Conservation (phyloP, 2,888 invertebrate species). For the Cyaniris semiargus region DNA sequence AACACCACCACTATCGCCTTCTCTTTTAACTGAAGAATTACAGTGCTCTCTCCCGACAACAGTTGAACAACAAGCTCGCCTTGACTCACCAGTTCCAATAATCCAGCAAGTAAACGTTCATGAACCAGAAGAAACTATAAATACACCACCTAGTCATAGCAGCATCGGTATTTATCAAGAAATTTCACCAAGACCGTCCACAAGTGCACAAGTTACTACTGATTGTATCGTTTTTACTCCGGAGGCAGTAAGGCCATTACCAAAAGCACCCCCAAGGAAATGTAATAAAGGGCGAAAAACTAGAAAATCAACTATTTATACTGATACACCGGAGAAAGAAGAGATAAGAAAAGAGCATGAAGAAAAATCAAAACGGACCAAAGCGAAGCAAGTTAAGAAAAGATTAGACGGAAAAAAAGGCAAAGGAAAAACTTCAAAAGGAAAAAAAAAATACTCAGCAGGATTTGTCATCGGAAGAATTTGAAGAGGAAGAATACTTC, state of each 20-base stretch:
- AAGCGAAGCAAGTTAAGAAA: conserved; percentile 40
- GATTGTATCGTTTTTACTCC: conserved; percentile 5
- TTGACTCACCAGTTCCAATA: neutral
- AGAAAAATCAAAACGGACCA: conserved; percentile 35
- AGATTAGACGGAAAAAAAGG: conserved; percentile 34
- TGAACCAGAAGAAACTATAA: conserved; percentile 30
- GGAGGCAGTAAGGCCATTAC: conserved; percentile 37
- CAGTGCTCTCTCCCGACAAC: too few relatives aligned
- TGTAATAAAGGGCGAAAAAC: conserved; percentile 33
- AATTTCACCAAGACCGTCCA: conserved; percentile 29
- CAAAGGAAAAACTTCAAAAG: conserved; percentile 33
- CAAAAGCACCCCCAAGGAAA: conserved; percentile 41
- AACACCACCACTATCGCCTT: conserved; percentile 33
- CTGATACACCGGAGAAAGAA: conserved; percentile 42
- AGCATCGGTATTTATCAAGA: conserved; percentile 25
- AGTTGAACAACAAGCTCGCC: too few relatives aligned
- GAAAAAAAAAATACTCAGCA: conserved; percentile 34
- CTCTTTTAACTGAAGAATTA: conserved; percentile 15
- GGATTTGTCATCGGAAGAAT: too few relatives aligned
- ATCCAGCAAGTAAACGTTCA: conserved; percentile 12
- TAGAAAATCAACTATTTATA: conserved; percentile 42
- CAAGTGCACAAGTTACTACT: conserved; percentile 18
- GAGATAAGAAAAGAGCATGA: too few relatives aligned
- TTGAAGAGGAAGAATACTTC: too few relatives aligned
- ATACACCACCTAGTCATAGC: conserved; percentile 23